Base-by-base conservation (phyloP, 2,113 vertebrate species). In the Hepsetus odoe region DNA sequence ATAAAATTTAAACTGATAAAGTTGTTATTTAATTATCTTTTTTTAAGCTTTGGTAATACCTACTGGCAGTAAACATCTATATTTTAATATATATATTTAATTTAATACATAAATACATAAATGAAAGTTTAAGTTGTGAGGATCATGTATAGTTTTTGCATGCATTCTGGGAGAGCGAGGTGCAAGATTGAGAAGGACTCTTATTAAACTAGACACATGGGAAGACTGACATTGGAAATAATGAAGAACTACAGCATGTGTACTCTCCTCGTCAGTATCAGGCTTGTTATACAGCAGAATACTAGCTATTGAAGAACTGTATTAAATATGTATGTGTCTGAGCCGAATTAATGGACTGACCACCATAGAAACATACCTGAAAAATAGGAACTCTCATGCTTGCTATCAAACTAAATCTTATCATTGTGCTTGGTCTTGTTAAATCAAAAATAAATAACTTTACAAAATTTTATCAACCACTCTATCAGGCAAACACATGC, bases 301-400 rank as follows among this genome's bases (percentile, higher is more conserved):
- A 3, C 22, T 56, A 22, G 53, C 18, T 56, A 22, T 24, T 56
- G 22, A 10, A 22, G 53, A 56, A 3, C 18, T 24, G 53, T 22
- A 56, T 56, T 22, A 56, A 56, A 56, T 56, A 56, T 56, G 53
- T 26, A 56, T 56, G 53, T 56, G 53, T 22, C 53, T 56, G 53
- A 56, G 53, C 53, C 0, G 53, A 11, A 9, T 24, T 22, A 20
- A 56, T 10, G 24, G n/a, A 56, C 20, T 56, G n/a, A 24, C 53
- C 8, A 3, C 8, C 4, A 38, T 8, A 38, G 35, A 38, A 38
- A 38, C 8, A 38, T 38, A 38, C 4, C 35, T 38, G 35, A 38
- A 38, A 38, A 38, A 8, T 38, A 8, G 8, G 8, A 38, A 5
- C 4, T 38, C 35, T 38, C 35, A 3, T 38, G 35, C 35, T 38